Evolutionary conservation across 2,888 invertebrate genomes (phyloP).

Genomic region (Philereme vetulata): DNA sequence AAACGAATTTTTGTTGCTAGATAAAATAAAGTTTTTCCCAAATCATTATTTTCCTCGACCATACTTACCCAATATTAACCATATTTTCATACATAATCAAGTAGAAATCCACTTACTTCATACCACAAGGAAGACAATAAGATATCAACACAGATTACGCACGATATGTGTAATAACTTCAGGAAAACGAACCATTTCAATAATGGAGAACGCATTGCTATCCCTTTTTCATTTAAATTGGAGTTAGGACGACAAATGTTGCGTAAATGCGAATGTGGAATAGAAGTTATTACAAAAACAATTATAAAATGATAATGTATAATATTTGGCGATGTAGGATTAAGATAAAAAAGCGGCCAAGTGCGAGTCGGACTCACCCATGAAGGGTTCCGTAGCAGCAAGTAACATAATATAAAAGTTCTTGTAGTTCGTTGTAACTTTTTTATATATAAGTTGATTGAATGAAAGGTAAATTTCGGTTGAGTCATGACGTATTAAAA

Average conservation of each 20-base stretch:
- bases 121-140: neutral
- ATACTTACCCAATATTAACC: neutral
- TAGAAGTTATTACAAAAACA: too few relatives aligned
- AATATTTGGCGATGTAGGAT: too few relatives aligned
- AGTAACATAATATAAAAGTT: too few relatives aligned
- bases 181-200: slow-evolving; percentile 31
- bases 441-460: too few relatives aligned
- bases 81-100: neutral
- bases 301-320: too few relatives aligned
- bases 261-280: neutral
- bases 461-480: too few relatives aligned
- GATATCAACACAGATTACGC: slow-evolving; percentile 1
- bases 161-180: slow-evolving; percentile 13
- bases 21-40: neutral
- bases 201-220: slow-evolving; percentile 42
- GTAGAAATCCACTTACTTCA: neutral
- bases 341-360: too few relatives aligned
- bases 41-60: neutral
- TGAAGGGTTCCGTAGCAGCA: too few relatives aligned
- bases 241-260: neutral
- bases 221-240: slow-evolving; percentile 32
- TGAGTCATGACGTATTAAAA: too few relatives aligned
- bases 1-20: too few relatives aligned
- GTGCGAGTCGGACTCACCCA: too few relatives aligned
- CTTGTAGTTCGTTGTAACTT: too few relatives aligned